These are phyloP conservation scores for Acanthococcus lagerstroemiae DNA, from an alignment of 2,888 invertebrate genomes.

Conservation along the genomic window DNA sequence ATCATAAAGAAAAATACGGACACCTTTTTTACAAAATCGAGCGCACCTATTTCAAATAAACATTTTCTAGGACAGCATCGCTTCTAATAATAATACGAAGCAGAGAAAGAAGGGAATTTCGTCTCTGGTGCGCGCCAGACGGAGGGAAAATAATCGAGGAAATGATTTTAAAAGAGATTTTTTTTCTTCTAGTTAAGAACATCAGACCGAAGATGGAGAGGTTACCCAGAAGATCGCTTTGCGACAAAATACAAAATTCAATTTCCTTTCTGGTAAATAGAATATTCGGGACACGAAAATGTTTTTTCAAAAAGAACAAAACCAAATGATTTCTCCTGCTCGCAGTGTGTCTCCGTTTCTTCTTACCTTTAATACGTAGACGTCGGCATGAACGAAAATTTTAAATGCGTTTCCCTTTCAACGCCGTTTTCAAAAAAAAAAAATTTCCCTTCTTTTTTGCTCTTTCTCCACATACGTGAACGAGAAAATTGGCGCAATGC, in stretches of 20 bases:
- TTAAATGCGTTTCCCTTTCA: not conserved
- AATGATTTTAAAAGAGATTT: conserved; percentile 5
- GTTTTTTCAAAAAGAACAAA: conserved; percentile 22
- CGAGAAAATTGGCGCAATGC: not conserved
- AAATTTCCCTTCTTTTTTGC: not conserved
- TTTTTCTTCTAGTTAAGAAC: not conserved
- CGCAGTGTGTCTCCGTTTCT: no score
- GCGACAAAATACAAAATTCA: conserved; percentile 18
- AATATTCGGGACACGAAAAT: conserved; percentile 22
- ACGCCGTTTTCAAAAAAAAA: no score
- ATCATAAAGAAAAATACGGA: no score
- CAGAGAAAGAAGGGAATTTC: no score
- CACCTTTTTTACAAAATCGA: no score
- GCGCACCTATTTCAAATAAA: no score
- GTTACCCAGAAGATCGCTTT: not conserved
- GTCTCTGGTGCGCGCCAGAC: no score
- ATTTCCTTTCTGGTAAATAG: conserved; percentile 17
- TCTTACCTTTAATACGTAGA: no score
- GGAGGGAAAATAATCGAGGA: no score
- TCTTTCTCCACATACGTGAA: not conserved
- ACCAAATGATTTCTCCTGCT: conserved; percentile 6
- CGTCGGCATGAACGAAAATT: not conserved
- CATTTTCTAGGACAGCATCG: no score
- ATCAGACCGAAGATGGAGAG: not conserved
- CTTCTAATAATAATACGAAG: no score